phyloP scores from a whole-genome alignment of 1,140 invertebrate species.

The Hypothenemus hampei region DNA sequence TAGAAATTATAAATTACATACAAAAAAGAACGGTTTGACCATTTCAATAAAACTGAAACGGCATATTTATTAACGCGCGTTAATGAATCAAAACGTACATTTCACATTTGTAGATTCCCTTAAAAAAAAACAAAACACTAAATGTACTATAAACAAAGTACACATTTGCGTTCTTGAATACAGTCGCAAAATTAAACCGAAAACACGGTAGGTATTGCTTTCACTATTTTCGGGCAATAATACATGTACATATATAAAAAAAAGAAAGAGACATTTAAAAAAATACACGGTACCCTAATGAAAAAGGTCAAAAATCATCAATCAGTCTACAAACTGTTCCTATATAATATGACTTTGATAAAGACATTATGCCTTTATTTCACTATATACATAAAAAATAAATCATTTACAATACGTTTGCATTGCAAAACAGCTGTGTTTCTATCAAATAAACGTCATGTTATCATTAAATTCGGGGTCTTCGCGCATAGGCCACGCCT shows the following conservation, averaged over 20 bases:
- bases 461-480: neutral
- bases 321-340: conserved; percentile 47
- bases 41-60: conserved; percentile 49
- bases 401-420: conserved; percentile 39
- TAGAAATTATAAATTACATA: conserved; percentile 40
- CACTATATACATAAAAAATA: conserved; percentile 45
- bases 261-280: conserved; percentile 43
- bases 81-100: too few species aligned
- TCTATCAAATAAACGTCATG: conserved; percentile 29
- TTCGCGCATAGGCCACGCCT: neutral
- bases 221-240: too few species aligned
- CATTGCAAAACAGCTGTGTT: conserved; percentile 38
- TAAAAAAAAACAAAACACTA: too few species aligned
- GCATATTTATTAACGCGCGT: too few species aligned
- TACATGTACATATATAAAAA: too few species aligned
- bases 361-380: conserved; percentile 45
- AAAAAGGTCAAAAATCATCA: conserved; percentile 40
- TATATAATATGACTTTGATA: conserved; percentile 35
- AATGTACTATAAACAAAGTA: too few species aligned
- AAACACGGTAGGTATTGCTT: too few species aligned
- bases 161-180: too few species aligned
- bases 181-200: too few species aligned
- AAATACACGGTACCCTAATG: conserved; percentile 44
- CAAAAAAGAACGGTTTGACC: conserved; percentile 33
- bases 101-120: too few species aligned